These are phyloP conservation scores for Paracentrotus lividus DNA, from an alignment of 53 echinoderm and acorn worm genomes.

Conservation along the genomic window DNA sequence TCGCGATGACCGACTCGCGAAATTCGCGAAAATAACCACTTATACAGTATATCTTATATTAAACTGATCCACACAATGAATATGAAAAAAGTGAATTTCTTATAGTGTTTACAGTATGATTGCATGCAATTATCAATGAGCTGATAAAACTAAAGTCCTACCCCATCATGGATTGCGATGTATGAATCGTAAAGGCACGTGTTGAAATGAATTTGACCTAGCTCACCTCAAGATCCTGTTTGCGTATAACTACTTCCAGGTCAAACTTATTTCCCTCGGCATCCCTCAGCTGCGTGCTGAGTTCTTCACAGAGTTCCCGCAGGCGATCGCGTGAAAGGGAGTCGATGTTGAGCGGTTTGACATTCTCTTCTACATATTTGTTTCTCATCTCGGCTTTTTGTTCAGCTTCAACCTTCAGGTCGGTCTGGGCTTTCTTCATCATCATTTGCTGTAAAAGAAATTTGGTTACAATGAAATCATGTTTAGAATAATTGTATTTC, in stretches of 20 bases:
- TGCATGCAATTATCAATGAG: too few species aligned
- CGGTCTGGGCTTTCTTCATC: conserved; percentile 90
- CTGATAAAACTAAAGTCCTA: too few species aligned
- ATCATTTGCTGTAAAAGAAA: conserved; percentile 78
- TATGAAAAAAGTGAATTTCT: too few species aligned
- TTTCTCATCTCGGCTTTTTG: conserved; percentile 76
- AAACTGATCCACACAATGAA: too few species aligned
- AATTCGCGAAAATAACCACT: too few species aligned
- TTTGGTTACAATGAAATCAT: neutral
- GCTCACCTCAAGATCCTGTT: conserved; percentile 87
- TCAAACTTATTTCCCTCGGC: conserved; percentile 94
- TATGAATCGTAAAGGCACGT: too few species aligned
- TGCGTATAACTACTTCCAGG: conserved; percentile 82
- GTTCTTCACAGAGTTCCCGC: conserved; percentile 79
- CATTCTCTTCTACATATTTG: conserved; percentile 82
- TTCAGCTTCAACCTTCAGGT: conserved; percentile 85
- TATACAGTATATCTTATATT: too few species aligned
- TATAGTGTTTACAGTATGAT: too few species aligned
- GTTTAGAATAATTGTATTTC: neutral
- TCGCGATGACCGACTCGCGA: too few species aligned
- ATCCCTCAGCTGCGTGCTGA: conserved; percentile 77
- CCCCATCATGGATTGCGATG: too few species aligned
- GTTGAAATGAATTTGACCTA: neutral
- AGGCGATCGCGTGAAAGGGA: conserved; percentile 81
- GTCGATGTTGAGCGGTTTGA: conserved; percentile 77